Base-by-base conservation (phyloP, 2,113 vertebrate genomes). In the Sturnira hondurensis region DNA sequence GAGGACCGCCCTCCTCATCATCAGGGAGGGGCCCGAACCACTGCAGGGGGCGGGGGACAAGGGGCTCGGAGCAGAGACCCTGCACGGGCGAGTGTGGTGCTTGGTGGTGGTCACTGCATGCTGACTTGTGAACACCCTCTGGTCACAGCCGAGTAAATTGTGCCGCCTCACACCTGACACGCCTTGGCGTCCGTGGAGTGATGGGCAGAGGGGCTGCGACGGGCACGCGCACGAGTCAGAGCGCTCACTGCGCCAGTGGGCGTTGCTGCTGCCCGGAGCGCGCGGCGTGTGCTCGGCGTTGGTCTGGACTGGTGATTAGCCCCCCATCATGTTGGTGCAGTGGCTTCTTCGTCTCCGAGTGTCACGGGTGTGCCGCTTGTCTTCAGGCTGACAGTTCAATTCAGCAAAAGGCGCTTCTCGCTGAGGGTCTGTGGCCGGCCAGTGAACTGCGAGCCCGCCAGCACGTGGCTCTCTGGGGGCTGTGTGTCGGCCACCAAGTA, bases 191-290 rank as follows among this genome's bases (percentile, higher is more conserved):
- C 70, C n/a, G 5, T 4, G 1, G 3, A 31, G 24, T 15, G 76
- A 47, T 2, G 0, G 12, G 11, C 14, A 3, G 15, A 4, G 11
- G 36, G 5, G 31, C 2, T 0, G 0, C 1, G 19, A 1, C 11
- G 0, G 16, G 7, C 19, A 16, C 11, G 0, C 20, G 7, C 19
- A 16, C 13, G 31, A 5, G 9, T 0, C 19, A 31, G 71, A 15
- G 4, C 0, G 1, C 9, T 10, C 6, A 12, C 9, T 15, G 80
- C 6, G 80, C 6, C 17, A 3, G n/a, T 13, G 17, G 2, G 24
- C 1, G 24, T 58, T 4, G 17, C 38, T 0, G 8, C 43, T 26
- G 41, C 52, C 33, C n/a, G 41, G 52, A 20, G 54, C 13, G 54
- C 19, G 8, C 24, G 10, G 56, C 24, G 4, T 10, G 63, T 13